Percentiles rank a stretch among this genome's conserved stretches.
Conservation (phyloP, 2,113 vertebrate genomes). For the Arizona elegans region DNA sequence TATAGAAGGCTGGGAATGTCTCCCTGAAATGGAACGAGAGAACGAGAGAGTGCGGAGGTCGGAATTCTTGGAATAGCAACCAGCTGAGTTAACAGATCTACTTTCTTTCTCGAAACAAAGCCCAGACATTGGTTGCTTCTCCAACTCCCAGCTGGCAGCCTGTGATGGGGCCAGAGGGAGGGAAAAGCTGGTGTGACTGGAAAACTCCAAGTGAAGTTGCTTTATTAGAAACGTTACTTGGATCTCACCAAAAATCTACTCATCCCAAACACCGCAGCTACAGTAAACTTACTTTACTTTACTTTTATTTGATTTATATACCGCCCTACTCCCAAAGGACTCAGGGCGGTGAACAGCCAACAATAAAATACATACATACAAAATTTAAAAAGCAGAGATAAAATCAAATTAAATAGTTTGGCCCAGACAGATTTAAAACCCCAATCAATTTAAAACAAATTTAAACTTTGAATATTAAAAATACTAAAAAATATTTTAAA, state of each 20-base stretch:
- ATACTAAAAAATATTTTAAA: too few species aligned
- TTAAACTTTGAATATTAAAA: too few species aligned
- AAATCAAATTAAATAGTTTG: too few species aligned
- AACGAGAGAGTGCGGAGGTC: neutral
- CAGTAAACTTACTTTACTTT: too few species aligned
- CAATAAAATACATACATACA: too few species aligned
- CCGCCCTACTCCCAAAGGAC: too few species aligned
- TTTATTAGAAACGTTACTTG: neutral
- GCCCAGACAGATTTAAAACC: too few species aligned
- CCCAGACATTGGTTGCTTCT: neutral
- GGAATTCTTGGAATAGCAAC: slow-evolving; percentile 28
- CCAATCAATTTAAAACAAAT: too few species aligned
- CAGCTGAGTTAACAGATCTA: slow-evolving; percentile 14
- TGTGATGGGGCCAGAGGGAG: neutral
- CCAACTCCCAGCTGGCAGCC: slow-evolving; percentile 8
- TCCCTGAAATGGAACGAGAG: neutral
- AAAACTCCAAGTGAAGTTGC: neutral
- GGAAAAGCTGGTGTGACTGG: neutral
- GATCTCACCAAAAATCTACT: neutral
- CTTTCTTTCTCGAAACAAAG: slow-evolving; percentile 22
- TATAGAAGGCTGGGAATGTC: slow-evolving; percentile 11
- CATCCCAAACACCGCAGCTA: neutral
- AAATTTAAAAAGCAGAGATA: too few species aligned
- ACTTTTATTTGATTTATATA: too few species aligned
- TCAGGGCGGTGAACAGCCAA: too few species aligned